Percentiles rank a stretch among this genome's conserved stretches.
These are phyloP conservation scores for Parazoanthus swiftii DNA, from an alignment of 92 coral and sea anemone genomes.

Conservation along the genomic window DNA sequence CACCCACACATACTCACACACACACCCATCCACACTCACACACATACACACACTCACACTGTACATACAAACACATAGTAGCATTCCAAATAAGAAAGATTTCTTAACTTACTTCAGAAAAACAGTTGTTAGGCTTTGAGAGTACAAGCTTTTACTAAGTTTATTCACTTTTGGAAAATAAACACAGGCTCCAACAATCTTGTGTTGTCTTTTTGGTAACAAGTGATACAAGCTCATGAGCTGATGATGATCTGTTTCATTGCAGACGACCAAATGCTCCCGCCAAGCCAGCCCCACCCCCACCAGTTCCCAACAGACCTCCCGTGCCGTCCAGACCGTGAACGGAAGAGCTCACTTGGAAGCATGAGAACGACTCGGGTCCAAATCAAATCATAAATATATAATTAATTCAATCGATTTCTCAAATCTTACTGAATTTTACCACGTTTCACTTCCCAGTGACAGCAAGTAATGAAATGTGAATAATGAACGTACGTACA, in stretches of 20 bases:
- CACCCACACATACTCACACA: no score
- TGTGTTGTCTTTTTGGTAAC: neutral
- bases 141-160: neutral
- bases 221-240: neutral
- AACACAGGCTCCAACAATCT: neutral
- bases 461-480: neutral
- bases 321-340: conserved; percentile 95
- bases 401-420: neutral
- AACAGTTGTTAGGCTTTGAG: no score
- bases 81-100: neutral
- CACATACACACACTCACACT: no score
- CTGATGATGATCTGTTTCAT: neutral
- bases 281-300: conserved; percentile 90
- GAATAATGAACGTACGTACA: neutral
- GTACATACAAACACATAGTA: no score
- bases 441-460: neutral
- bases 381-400: neutral
- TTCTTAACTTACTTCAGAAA: neutral
- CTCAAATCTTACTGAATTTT: conserved; percentile 6
- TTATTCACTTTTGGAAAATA: neutral
- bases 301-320: conserved; percentile 96
- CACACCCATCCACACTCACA: no score
- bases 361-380: neutral
- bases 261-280: conserved; percentile 97
- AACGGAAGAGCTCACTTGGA: neutral